Percentiles rank a stretch among this genome's conserved stretches.
These are phyloP conservation scores for Eleginops maclovinus DNA, from an alignment of 2,113 vertebrate genomes.

Conservation along the genomic window DNA sequence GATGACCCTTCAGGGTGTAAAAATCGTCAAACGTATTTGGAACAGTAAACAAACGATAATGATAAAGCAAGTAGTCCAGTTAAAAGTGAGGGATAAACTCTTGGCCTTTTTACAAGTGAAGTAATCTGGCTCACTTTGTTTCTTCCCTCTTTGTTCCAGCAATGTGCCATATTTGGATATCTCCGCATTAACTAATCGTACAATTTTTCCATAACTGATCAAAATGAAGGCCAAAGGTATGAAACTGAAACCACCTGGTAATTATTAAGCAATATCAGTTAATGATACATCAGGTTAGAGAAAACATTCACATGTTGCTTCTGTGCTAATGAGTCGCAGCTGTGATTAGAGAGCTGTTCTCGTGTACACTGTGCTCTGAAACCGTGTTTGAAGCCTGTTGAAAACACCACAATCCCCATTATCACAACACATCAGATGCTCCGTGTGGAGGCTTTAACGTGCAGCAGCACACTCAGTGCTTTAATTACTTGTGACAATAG, in stretches of 20 bases:
- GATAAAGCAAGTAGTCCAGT: too few relatives aligned
- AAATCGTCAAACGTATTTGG: background rate
- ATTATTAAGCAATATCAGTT: background rate
- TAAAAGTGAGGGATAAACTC: background rate
- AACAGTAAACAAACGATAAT: background rate
- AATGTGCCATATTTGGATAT: background rate
- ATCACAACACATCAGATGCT: slow-evolving; percentile 38
- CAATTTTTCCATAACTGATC: background rate
- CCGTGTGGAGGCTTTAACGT: slow-evolving; percentile 2
- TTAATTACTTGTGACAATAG: slow-evolving; percentile 55
- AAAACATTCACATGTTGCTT: slow-evolving; percentile 8
- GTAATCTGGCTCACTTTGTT: background rate
- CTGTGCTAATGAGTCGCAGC: slow-evolving; percentile 15
- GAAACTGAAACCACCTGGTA: slow-evolving; percentile 6
- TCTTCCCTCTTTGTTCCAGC: background rate
- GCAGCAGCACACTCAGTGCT: slow-evolving; percentile 14
- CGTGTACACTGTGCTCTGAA: slow-evolving; percentile 10
- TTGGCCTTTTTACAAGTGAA: background rate
- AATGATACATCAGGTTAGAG: background rate
- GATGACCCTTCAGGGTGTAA: too few relatives aligned
- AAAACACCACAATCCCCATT: slow-evolving; percentile 35
- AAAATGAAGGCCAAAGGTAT: background rate
- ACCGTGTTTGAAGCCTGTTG: slow-evolving; percentile 35
- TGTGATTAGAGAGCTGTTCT: slow-evolving; percentile 20
- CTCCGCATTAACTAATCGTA: background rate